These are phyloP conservation scores for Geopemphigus sp. DNA, from an alignment of 1,140 invertebrate genomes.

Conservation along the genomic window DNA sequence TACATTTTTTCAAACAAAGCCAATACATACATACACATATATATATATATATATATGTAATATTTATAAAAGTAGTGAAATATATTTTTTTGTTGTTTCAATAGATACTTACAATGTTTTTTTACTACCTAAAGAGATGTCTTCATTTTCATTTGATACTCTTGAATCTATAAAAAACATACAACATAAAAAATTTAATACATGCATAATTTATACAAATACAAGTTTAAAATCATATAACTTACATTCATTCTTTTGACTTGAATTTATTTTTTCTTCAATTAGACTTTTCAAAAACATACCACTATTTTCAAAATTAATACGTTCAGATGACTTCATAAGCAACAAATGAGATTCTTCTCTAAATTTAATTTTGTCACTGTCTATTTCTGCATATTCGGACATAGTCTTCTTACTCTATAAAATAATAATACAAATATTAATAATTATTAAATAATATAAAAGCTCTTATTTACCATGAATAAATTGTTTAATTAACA, in stretches of 20 bases:
- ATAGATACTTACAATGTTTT: constrained; percentile 28
- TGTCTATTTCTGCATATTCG: not conserved
- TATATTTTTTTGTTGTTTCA: no score
- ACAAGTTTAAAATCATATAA: not conserved
- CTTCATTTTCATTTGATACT: constrained; percentile 10
- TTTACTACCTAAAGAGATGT: not conserved
- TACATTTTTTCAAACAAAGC: no score
- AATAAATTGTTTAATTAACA: no score
- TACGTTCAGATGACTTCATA: constrained; percentile 39
- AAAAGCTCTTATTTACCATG: not conserved
- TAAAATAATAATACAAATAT: not conserved
- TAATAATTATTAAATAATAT: not conserved
- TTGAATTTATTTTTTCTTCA: constrained; percentile 35
- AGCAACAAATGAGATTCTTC: constrained; percentile 38
- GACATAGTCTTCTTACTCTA: constrained; percentile 11
- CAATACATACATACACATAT: no score
- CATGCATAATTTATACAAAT: not conserved
- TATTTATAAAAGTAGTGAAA: no score
- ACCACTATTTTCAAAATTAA: constrained; percentile 25
- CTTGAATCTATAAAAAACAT: not conserved
- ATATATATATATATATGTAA: no score
- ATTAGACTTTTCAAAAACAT: constrained; percentile 40
- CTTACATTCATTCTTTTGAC: constrained; percentile 17
- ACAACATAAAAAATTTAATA: not conserved
- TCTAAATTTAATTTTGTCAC: constrained; percentile 18